Evolutionary conservation across 2,797 vertebrate species (phyloP).

Genomic region (Coilia nasus): DNA sequence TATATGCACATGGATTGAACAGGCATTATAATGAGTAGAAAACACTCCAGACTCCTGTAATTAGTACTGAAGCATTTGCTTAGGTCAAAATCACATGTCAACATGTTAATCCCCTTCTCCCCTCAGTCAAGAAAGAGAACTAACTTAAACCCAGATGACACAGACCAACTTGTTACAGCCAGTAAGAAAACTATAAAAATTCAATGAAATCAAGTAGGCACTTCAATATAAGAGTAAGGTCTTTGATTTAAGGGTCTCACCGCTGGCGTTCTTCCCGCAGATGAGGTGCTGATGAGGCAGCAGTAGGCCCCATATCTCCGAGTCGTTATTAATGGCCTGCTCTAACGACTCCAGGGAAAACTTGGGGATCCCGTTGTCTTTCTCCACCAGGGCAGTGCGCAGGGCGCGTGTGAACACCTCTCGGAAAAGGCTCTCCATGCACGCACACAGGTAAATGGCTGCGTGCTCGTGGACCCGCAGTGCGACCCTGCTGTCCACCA

Average conservation of each 20-base stretch:
- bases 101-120: not conserved
- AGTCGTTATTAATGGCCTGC: slow-evolving; percentile 86
- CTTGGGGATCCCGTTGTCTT: slow-evolving; percentile 81
- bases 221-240: not conserved
- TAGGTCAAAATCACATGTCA: not conserved
- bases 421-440: slow-evolving; percentile 91
- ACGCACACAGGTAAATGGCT: slow-evolving; percentile 93
- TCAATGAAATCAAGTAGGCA: not conserved
- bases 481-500: slow-evolving; percentile 93
- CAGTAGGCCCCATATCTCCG: slow-evolving; percentile 93
- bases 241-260: slow-evolving; percentile 72
- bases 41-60: not conserved
- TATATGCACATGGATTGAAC: no score
- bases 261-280: slow-evolving; percentile 92
- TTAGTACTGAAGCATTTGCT: not conserved
- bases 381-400: slow-evolving; percentile 75
- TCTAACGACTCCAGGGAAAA: slow-evolving; percentile 87
- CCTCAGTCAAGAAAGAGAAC: no score
- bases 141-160: not conserved
- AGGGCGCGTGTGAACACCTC: slow-evolving; percentile 80
- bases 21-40: no score
- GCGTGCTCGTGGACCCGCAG: slow-evolving; percentile 93
- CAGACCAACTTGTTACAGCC: not conserved
- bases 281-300: slow-evolving; percentile 92
- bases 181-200: not conserved